A percentile compares a stretch with the other conserved stretches of the same genome.
phyloP scores from a whole-genome alignment of 2,113 vertebrate species.

The Melanerpes aurifrons region DNA sequence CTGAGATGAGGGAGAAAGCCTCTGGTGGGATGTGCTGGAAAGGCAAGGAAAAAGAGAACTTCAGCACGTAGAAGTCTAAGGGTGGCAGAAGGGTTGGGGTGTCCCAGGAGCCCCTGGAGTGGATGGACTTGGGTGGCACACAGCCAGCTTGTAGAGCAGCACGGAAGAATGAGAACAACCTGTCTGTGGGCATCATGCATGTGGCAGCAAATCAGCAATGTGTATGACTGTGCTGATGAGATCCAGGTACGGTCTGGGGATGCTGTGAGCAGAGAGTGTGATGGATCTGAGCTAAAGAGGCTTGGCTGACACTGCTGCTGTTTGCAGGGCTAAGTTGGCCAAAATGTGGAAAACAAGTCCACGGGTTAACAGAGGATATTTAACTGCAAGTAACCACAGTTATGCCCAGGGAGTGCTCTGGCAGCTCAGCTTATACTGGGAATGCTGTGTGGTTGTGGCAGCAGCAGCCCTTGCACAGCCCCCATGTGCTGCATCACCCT shows the following conservation, averaged over 20 bases:
- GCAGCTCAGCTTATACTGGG: background rate
- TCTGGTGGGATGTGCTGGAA: background rate
- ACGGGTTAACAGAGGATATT: background rate
- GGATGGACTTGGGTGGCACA: background rate
- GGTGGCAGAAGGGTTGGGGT: background rate
- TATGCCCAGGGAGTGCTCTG: background rate
- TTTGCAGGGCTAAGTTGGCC: background rate
- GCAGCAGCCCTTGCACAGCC: background rate
- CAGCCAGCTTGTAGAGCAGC: background rate
- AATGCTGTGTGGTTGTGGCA: too few relatives aligned
- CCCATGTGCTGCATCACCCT: background rate
- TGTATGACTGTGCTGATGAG: background rate
- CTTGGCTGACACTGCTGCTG: background rate
- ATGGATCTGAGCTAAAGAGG: background rate
- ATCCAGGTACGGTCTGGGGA: background rate
- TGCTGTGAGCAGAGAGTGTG: background rate
- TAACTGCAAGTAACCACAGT: background rate
- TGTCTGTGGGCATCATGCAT: fast-evolving
- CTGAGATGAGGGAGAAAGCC: background rate
- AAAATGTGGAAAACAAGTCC: background rate
- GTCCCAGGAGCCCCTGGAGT: background rate
- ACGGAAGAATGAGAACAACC: background rate
- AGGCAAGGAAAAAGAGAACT: background rate
- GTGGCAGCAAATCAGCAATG: background rate
- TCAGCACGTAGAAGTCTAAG: fast-evolving